These are phyloP conservation scores for Leptodactylus fallax DNA, from an alignment of 2,797 vertebrate species.

Conservation along the genomic window DNA sequence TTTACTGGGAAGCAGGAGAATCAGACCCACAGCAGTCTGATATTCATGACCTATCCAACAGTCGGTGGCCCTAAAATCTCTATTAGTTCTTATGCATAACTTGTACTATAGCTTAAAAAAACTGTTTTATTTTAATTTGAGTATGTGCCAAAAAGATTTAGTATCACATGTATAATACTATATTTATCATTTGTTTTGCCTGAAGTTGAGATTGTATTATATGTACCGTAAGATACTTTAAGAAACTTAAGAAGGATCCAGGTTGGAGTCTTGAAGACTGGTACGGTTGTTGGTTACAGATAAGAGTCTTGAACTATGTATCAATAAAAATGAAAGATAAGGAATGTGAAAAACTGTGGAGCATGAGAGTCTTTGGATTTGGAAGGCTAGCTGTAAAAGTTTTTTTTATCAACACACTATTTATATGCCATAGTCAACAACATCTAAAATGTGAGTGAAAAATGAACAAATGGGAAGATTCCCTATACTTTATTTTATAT, in stretches of 20 bases:
- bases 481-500: background rate
- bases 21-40: no score
- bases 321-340: constrained; percentile 4
- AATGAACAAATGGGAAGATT: no score
- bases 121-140: background rate
- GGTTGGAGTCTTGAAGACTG: background rate
- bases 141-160: background rate
- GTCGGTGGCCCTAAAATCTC: no score
- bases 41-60: no score
- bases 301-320: background rate
- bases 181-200: background rate
- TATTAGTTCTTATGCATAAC: no score
- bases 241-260: background rate
- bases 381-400: background rate
- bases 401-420: no score
- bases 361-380: background rate
- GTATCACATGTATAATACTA: background rate
- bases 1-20: no score
- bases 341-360: background rate
- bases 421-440: no score
- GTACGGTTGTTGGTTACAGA: background rate
- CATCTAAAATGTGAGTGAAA: no score
- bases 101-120: no score
- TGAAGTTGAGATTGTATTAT: background rate
- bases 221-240: background rate